phyloP scores from a whole-genome alignment of 2,888 invertebrate species.

The Pardosa pseudoannulata region DNA sequence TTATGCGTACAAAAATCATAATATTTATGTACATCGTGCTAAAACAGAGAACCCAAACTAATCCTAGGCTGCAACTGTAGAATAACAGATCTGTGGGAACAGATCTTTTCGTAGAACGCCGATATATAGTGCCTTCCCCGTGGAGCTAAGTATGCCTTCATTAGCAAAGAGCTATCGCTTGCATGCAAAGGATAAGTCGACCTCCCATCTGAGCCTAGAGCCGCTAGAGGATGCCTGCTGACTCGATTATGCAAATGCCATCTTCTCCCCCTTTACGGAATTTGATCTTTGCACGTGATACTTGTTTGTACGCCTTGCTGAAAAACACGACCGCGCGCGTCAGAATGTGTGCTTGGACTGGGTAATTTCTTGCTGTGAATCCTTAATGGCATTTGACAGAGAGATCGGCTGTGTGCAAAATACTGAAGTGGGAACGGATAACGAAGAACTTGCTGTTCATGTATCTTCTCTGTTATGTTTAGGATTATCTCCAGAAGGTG shows the following conservation, averaged over 20 bases:
- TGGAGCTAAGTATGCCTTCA: slow-evolving; percentile 34
- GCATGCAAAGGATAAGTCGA: slow-evolving; percentile 34
- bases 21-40: too few relatives aligned
- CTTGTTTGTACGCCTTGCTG: slow-evolving; percentile 23
- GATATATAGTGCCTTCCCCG: background rate
- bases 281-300: slow-evolving; percentile 32
- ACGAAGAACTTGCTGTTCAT: too few relatives aligned
- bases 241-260: slow-evolving; percentile 61
- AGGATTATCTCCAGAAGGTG: too few relatives aligned
- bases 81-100: too few relatives aligned
- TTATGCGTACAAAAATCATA: too few relatives aligned
- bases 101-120: background rate
- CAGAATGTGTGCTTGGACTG: too few relatives aligned
- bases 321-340: slow-evolving; percentile 12
- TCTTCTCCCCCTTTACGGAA: background rate
- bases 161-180: slow-evolving; percentile 33
- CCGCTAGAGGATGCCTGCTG: background rate
- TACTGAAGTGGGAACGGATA: too few relatives aligned
- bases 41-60: too few relatives aligned
- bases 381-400: too few relatives aligned
- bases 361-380: slow-evolving; percentile 8
- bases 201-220: background rate
- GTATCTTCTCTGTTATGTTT: too few relatives aligned
- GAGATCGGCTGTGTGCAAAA: too few relatives aligned
- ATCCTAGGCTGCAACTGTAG: too few relatives aligned